Evolutionary conservation across 2,797 vertebrate species (phyloP).

Genomic region (Aphelocoma californica): DNA sequence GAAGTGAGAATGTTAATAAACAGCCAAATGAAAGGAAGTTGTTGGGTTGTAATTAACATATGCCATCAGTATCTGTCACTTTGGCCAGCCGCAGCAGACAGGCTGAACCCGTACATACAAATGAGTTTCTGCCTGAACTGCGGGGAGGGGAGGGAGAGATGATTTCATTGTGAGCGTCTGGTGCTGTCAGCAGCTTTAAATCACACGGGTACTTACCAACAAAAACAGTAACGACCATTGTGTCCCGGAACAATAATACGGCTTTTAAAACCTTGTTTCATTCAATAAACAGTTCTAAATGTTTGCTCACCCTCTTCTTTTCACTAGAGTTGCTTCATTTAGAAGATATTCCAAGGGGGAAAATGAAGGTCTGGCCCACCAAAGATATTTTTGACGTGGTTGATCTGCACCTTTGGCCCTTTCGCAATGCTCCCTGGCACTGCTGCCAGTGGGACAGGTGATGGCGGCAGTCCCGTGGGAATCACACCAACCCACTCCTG

Average conservation of each 20-base stretch:
- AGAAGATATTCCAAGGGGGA: neutral
- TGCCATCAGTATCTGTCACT: slow-evolving; percentile 77
- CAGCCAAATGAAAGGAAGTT: slow-evolving; percentile 73
- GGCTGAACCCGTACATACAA: slow-evolving; percentile 83
- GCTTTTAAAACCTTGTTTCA: slow-evolving; percentile 71
- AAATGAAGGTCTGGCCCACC: neutral
- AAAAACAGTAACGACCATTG: slow-evolving; percentile 81
- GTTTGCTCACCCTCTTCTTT: slow-evolving; percentile 18
- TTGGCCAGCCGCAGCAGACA: slow-evolving; percentile 78
- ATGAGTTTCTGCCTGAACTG: slow-evolving; percentile 81
- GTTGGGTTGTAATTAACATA: slow-evolving; percentile 77
- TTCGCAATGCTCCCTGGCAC: neutral
- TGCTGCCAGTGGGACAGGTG: neutral
- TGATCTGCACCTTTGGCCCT: neutral
- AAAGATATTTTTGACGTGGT: neutral
- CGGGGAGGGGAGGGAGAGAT: slow-evolving; percentile 74
- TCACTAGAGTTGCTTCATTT: neutral
- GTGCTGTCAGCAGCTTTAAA: slow-evolving; percentile 91
- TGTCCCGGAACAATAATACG: slow-evolving; percentile 74
- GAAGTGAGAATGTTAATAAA: slow-evolving; percentile 75
- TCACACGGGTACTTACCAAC: slow-evolving; percentile 83
- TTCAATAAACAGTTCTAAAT: slow-evolving; percentile 70
- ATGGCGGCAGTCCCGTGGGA: neutral
- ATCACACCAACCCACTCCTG: neutral
- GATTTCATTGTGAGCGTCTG: slow-evolving; percentile 85